A percentile compares a stretch with the other conserved stretches of the same genome.
Evolutionary conservation across 2,797 vertebrate species (phyloP).

Genomic region (Hyperoplus lanceolatus): DNA sequence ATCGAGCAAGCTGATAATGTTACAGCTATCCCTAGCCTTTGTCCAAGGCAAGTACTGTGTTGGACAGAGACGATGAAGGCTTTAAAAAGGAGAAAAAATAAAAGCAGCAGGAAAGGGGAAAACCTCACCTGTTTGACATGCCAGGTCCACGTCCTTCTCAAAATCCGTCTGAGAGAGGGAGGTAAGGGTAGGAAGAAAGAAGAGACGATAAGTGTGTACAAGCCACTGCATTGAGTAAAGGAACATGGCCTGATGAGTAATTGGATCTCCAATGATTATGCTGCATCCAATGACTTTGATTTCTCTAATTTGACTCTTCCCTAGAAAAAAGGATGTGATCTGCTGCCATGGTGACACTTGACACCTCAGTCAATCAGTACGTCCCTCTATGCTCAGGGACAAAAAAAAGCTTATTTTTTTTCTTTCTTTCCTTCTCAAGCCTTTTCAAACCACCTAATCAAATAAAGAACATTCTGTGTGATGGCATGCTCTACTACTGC

Average conservation of each 20-base stretch:
- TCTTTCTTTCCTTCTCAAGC: slow-evolving; percentile 5
- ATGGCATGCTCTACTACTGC: background rate
- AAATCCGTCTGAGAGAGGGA: slow-evolving; percentile 93
- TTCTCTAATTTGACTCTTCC: slow-evolving; percentile 14
- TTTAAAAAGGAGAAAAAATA: background rate
- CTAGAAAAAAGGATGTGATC: slow-evolving; percentile 17
- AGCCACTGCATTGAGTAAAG: slow-evolving; percentile 13
- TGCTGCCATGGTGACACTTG: slow-evolving; percentile 50
- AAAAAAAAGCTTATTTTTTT: slow-evolving; percentile 16
- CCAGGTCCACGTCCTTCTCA: slow-evolving; percentile 99
- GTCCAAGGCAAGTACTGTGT: slow-evolving; percentile 43
- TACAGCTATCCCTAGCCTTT: slow-evolving; percentile 12
- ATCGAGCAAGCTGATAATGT: slow-evolving; percentile 31
- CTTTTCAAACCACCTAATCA: background rate
- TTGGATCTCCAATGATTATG: slow-evolving; percentile 41
- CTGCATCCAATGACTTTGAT: slow-evolving; percentile 31
- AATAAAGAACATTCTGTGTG: slow-evolving; percentile 11
- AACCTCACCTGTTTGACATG: slow-evolving; percentile 96
- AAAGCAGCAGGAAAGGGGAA: slow-evolving; percentile 29
- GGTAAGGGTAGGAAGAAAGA: slow-evolving; percentile 62
- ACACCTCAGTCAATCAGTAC: slow-evolving; percentile 22
- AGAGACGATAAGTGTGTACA: slow-evolving; percentile 49
- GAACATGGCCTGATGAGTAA: slow-evolving; percentile 9
- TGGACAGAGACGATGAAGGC: slow-evolving; percentile 21
- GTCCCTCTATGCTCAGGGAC: background rate